Evolutionary conservation across 2,797 vertebrate species (phyloP).

Genomic region (Malacoraja senta): DNA sequence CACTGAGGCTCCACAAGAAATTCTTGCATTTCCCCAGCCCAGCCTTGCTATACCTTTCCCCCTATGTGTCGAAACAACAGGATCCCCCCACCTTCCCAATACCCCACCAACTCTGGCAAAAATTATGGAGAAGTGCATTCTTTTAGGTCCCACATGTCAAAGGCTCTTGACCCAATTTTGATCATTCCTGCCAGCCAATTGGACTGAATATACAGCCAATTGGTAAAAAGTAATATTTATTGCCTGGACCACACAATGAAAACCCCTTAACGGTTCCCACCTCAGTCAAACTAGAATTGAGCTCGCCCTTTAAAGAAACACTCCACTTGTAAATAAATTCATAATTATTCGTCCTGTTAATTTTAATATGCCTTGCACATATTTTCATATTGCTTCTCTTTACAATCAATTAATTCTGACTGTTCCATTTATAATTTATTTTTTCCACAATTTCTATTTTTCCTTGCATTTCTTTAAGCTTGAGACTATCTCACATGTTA

Average conservation of each 20-base stretch:
- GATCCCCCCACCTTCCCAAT: neutral
- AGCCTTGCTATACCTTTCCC: neutral
- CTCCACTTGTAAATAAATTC: neutral
- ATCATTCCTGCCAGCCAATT: too few species aligned
- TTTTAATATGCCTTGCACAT: neutral
- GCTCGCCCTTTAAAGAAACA: too few species aligned
- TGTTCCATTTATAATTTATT: too few species aligned
- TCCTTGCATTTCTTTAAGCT: too few species aligned
- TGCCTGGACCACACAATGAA: neutral
- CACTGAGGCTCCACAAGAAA: neutral
- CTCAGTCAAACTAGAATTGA: neutral
- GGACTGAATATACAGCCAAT: too few species aligned
- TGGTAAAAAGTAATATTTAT: too few species aligned
- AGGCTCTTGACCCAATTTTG: neutral
- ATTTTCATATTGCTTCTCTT: too few species aligned
- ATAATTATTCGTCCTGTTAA: too few species aligned
- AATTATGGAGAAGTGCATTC: neutral
- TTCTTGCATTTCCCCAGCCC: neutral
- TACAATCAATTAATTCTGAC: too few species aligned
- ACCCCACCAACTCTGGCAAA: neutral
- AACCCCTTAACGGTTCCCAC: neutral
- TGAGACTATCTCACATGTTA: too few species aligned
- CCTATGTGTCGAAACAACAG: too few species aligned
- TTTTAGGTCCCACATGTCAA: neutral
- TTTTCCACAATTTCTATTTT: too few species aligned